Conservation (phyloP, 2,797 vertebrate genomes). For the Onychomys leucogaster region DNA sequence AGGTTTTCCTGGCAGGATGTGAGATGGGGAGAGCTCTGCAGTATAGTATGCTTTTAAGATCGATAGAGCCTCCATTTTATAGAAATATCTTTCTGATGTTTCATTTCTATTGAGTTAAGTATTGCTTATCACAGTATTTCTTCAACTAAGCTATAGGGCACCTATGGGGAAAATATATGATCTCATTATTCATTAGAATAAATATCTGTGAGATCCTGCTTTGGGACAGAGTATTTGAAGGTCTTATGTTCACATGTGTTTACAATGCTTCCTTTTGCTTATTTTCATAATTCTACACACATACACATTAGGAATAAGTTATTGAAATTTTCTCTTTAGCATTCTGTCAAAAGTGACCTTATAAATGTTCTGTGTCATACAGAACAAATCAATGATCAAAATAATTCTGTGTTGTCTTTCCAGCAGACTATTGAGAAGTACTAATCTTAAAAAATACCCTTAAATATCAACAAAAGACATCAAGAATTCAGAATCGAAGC, state of each 20-base stretch:
- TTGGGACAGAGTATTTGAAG: not conserved
- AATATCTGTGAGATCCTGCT: not conserved
- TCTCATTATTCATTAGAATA: not conserved
- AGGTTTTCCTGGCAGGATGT: not conserved
- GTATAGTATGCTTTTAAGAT: not conserved
- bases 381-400: slow-evolving; percentile 22
- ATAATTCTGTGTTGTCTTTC: not conserved
- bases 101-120: slow-evolving; percentile 28
- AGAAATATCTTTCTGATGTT: not conserved
- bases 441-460: not conserved
- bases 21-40: not conserved
- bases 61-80: not conserved
- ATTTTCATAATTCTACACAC: not conserved
- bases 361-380: not conserved
- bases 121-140: not conserved
- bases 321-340: slow-evolving; percentile 21
- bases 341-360: slow-evolving; percentile 1
- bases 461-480: not conserved
- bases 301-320: not conserved
- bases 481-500: not conserved
- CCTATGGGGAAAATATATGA: not conserved
- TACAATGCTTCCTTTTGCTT: not conserved
- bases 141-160: not conserved
- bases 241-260: not conserved
- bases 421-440: not conserved